phyloP scores from a whole-genome alignment of 2,797 vertebrate species.

The Chrysocyon brachyurus region DNA sequence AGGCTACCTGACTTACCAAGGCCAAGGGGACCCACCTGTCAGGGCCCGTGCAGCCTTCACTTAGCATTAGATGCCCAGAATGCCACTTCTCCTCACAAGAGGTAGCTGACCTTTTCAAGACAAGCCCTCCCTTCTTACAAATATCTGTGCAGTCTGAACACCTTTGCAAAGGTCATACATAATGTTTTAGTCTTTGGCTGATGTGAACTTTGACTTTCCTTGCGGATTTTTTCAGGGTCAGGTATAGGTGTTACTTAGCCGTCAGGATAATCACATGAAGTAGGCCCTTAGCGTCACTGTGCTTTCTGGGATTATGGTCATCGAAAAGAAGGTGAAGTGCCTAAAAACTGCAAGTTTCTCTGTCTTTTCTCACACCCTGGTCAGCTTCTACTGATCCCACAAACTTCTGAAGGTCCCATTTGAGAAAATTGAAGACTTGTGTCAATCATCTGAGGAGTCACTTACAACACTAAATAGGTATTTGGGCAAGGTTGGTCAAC shows the following conservation, averaged over 20 bases:
- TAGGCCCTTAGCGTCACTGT: neutral
- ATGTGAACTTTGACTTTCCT: constrained; percentile 24
- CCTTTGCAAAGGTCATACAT: neutral
- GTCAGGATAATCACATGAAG: neutral
- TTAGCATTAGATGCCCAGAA: neutral
- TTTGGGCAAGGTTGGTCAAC: neutral
- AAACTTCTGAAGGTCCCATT: neutral
- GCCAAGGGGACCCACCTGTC: neutral
- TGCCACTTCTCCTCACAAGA: neutral
- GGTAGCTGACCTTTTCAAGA: neutral
- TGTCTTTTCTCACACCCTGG: neutral
- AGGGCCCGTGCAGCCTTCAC: neutral
- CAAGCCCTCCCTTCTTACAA: neutral
- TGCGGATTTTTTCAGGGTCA: neutral
- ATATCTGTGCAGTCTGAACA: neutral
- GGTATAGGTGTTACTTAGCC: constrained; percentile 7
- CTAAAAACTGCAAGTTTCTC: neutral
- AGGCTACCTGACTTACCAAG: neutral
- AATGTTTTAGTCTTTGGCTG: neutral
- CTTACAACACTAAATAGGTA: neutral
- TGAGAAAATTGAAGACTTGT: neutral
- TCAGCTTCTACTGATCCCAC: no score
- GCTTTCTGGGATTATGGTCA: neutral
- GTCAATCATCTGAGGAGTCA: neutral
- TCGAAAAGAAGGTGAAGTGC: neutral